These are phyloP conservation scores for Montipora foliosa DNA, from an alignment of 64 coral and sea anemone genomes.

Conservation along the genomic window DNA sequence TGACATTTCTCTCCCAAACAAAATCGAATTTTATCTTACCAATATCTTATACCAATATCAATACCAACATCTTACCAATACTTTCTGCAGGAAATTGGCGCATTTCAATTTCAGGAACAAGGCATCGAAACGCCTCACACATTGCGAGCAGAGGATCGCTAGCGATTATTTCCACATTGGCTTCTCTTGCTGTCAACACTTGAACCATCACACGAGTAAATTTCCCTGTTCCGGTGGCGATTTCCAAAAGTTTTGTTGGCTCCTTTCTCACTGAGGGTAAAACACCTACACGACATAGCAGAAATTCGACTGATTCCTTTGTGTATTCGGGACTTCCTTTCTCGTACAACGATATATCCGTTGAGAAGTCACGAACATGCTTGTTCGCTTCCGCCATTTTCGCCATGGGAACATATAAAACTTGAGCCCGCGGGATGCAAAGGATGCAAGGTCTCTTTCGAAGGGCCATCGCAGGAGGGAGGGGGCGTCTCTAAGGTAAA, in stretches of 20 bases:
- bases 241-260: conserved; percentile 73
- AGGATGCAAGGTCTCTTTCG: background rate
- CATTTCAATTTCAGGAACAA: conserved; percentile 76
- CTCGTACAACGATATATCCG: conserved; percentile 74
- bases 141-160: conserved; percentile 74
- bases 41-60: too few relatives aligned
- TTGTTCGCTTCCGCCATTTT: background rate
- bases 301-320: conserved; percentile 79
- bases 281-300: conserved; percentile 70
- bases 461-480: too few relatives aligned
- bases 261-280: conserved; percentile 10
- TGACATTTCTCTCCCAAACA: too few relatives aligned
- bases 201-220: conserved; percentile 79
- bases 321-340: conserved; percentile 82
- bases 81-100: conserved; percentile 72
- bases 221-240: conserved; percentile 87
- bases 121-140: conserved; percentile 77
- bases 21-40: too few relatives aligned
- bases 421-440: background rate
- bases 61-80: conserved; percentile 22
- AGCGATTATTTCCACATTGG: conserved; percentile 66
- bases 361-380: conserved; percentile 26
- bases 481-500: too few relatives aligned
- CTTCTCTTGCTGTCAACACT: conserved; percentile 15
- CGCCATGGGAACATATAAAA: background rate